Base-by-base conservation (phyloP, 2,888 invertebrate species). In the Machimus rusticus region DNA sequence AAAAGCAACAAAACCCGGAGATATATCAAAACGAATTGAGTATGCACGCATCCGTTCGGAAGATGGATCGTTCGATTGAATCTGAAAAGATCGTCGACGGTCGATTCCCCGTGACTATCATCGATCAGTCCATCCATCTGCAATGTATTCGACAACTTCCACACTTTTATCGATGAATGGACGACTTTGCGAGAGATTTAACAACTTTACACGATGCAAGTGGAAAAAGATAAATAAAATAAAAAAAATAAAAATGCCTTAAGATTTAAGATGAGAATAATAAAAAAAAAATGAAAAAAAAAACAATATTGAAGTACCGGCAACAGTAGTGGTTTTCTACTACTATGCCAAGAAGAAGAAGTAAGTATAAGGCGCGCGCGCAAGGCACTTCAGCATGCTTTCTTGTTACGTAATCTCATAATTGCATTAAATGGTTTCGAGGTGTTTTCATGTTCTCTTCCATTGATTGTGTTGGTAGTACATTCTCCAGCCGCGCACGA, bases 371-470 rank as follows among this genome's bases (percentile, higher is more conserved):
- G 66, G 66, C 66, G 66, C 12, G 66, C 66, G 66, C 12, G 66
- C 76, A 76, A 34, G 14, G 82, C 82, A 82, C 57, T 57, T 55
- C 37, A 82, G 37, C 39, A 82, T 57, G 57, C 82, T 82, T 82
- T 82, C 82, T 82, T 82, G 82, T 82, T 82, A 82, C 82, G 82
- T 37, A 82, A 82, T 82, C 66, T 66, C 82, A 82, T 82, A 82
- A 82, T 82, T 82, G 82, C 66, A 82, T 82, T 82, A 66, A 82
- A 82, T 82, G 82, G 82, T 57, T 34, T 19, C 55, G 37, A 55
- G 57, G 57, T 66, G 28, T 57, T 31, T 55, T 28, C 39, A 19
- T n/a, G 19, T 23, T 82, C 82, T 37, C 57, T 55, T 37, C 57
- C 82, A 23, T 34, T 76, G n/a, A 43, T 43, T 66, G 66, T 28